phyloP scores from a whole-genome alignment of 2,113 vertebrate species.

The Gorsachius goisagi region DNA sequence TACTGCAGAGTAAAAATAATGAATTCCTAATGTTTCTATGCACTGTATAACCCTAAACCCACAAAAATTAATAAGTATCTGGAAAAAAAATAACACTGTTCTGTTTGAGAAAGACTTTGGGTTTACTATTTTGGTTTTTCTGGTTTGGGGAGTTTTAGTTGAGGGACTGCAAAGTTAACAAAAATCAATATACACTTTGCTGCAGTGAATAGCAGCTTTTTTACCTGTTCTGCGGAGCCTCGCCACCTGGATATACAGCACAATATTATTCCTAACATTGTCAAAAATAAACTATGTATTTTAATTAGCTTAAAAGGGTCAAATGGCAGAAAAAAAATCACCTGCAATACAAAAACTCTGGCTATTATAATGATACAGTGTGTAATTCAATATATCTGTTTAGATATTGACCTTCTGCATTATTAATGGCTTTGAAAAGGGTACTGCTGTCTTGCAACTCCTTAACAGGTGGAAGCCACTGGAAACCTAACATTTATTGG shows the following conservation, averaged over 20 bases:
- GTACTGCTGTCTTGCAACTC: conserved; percentile 27
- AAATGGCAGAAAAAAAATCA: conserved; percentile 13
- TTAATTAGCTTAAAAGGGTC: conserved; percentile 24
- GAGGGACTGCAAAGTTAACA: background rate
- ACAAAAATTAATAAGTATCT: background rate
- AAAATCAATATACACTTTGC: background rate
- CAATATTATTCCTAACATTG: background rate
- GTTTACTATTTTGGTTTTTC: background rate
- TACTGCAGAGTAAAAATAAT: background rate
- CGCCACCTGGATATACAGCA: background rate
- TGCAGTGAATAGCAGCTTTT: background rate
- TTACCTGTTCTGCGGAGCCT: background rate
- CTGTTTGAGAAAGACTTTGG: background rate
- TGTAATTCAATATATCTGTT: conserved; percentile 53
- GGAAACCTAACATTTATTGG: conserved; percentile 47
- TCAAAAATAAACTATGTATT: background rate
- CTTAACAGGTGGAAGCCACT: conserved; percentile 39
- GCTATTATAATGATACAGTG: background rate
- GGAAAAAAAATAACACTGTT: background rate
- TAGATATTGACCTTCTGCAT: conserved; percentile 50
- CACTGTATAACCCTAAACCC: background rate
- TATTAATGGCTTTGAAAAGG: conserved; percentile 56
- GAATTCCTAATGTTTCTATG: background rate
- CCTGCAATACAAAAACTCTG: background rate
- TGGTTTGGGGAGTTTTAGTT: background rate